Percentiles rank a stretch among this genome's conserved stretches.
phyloP scores from a whole-genome alignment of 2,797 vertebrate species.

The Aselliscus stoliczkanus region DNA sequence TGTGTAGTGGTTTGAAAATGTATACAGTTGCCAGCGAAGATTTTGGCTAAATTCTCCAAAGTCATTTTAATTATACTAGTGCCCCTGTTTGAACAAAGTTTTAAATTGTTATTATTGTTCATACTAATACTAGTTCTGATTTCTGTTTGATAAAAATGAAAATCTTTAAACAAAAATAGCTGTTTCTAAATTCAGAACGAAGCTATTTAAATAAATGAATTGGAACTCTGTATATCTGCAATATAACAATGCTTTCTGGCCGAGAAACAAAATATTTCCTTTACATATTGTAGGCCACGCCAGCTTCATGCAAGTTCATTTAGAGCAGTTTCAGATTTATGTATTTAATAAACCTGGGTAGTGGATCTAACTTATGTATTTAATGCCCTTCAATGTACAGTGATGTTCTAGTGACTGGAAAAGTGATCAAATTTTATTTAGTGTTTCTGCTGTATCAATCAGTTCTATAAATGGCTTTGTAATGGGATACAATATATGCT shows the following conservation, averaged over 20 bases:
- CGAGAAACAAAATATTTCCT: slow-evolving; percentile 15
- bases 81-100: not conserved
- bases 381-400: slow-evolving; percentile 23
- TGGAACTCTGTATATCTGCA: not conserved
- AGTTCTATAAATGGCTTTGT: slow-evolving; percentile 40
- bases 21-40: not conserved
- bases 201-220: slow-evolving; percentile 49
- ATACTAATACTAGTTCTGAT: not conserved
- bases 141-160: slow-evolving; percentile 3
- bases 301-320: slow-evolving; percentile 40
- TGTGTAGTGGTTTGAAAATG: not conserved
- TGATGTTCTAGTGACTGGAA: slow-evolving; percentile 43
- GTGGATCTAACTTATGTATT: slow-evolving; percentile 40
- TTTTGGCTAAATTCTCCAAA: not conserved
- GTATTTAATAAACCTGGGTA: slow-evolving; percentile 49
- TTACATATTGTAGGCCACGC: slow-evolving; percentile 12
- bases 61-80: not conserved
- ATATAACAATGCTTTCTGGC: not conserved
- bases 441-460: slow-evolving; percentile 37
- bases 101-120: not conserved
- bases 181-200: slow-evolving; percentile 44
- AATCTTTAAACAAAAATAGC: not conserved
- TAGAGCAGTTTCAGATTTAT: slow-evolving; percentile 57
- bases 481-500: slow-evolving; percentile 38
- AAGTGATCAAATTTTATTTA: slow-evolving; percentile 15